Evolutionary conservation across 2,888 invertebrate genomes (phyloP), one percentile per base, ranked within the genome.

Genomic region (Drosophila macrospina): DNA sequence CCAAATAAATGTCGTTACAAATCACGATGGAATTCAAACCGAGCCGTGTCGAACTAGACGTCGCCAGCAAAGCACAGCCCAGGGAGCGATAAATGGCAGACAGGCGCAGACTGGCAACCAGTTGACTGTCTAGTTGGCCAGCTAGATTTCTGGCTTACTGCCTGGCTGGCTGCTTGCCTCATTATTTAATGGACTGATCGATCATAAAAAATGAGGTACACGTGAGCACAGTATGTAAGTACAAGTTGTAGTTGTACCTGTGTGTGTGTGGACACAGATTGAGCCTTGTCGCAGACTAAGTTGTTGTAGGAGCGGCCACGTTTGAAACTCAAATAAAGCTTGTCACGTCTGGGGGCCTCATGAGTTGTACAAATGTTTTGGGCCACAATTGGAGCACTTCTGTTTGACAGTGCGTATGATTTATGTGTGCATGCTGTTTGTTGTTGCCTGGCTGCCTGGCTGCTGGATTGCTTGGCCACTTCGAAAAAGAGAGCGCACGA

Each of bases 121-220:
- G 63, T 78, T 68, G 76, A 11, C 55, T 37, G 41, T n/a, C 37
- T 55, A 41, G 41, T 32, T 59, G 41, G 34, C 7, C 30, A 36
- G 61, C 26, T 52, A 36, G 26, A 26, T 47, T 32, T 32, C 37
- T 36, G 28, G 26, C 32, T 32, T 61, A 26, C 60, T 67, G 57
- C 34, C 41, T 56, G 28, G 28, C 41, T 56, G 52, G 36, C 57
- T 65, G 85, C 51, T 65, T 76, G 65, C 73, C 79, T 87, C 86
- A 86, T 89, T 87, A 87, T 86, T 90, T 90, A 90, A 90, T 90
- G 89, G 88, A 90, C 91, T 90, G 90, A 90, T 90, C 90, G 90
- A 90, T 90, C 90, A 90, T 90, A 90, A 90, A 89, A 89, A 90
- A 87, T 89, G 83, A 87, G 89, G 81, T 89, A 84, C 86, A 84